A percentile compares a stretch with the other conserved stretches of the same genome.
Evolutionary conservation across 2,888 invertebrate species (phyloP).

Genomic region (Beris morrisii): DNA sequence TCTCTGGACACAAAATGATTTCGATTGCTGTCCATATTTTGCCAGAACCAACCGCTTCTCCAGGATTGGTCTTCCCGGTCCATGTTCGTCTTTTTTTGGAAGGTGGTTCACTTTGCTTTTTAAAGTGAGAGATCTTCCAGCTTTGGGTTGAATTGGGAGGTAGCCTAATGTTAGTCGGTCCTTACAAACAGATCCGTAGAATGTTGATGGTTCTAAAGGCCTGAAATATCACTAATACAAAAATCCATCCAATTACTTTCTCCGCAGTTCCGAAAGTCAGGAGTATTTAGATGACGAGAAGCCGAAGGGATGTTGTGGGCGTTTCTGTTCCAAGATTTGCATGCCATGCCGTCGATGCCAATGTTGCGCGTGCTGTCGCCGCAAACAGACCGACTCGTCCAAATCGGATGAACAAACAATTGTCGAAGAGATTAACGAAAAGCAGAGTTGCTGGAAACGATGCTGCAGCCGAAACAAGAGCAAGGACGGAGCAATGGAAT

Average conservation of each 20-base stretch:
- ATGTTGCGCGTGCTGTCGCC: constrained; percentile 40
- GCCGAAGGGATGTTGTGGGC: constrained; percentile 46
- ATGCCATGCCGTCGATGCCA: constrained; percentile 54
- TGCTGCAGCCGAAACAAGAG: constrained; percentile 56
- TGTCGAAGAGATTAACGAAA: constrained; percentile 50
- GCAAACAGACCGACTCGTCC: constrained; percentile 43
- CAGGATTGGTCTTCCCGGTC: too few relatives aligned
- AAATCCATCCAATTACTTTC: constrained; percentile 1
- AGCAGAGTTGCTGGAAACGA: constrained; percentile 51
- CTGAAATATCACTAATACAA: neutral
- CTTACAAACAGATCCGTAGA: too few relatives aligned
- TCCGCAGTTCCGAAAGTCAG: constrained; percentile 49
- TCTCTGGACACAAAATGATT: too few relatives aligned
- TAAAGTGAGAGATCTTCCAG: too few relatives aligned
- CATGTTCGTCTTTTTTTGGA: too few relatives aligned
- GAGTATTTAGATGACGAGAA: constrained; percentile 48
- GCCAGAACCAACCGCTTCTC: too few relatives aligned
- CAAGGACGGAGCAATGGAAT: constrained; percentile 57
- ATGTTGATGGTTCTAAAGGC: too few relatives aligned
- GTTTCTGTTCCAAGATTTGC: constrained; percentile 47
- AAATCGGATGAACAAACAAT: constrained; percentile 46
- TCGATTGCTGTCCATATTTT: too few relatives aligned
- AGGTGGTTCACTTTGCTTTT: too few relatives aligned
- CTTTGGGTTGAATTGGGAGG: too few relatives aligned
- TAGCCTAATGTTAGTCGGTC: too few relatives aligned